Evolutionary conservation across 2,888 invertebrate genomes (phyloP).

Genomic region (Amaurobius ferox): DNA sequence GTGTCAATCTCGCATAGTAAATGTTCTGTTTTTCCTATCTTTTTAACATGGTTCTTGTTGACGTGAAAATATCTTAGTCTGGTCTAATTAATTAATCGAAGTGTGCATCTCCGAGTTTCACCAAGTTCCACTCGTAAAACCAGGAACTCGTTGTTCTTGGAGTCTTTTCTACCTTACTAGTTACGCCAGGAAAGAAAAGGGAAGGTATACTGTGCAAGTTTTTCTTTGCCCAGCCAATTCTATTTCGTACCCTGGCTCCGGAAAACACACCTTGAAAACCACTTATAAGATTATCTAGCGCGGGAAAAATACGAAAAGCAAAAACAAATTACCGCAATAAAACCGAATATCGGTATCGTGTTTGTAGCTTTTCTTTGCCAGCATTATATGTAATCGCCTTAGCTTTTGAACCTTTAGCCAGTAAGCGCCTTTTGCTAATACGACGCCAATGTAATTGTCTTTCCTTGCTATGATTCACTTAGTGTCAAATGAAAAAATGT

Average conservation of each 20-base stretch:
- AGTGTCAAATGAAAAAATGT: slow-evolving; percentile 51
- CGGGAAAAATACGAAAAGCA: slow-evolving; percentile 52
- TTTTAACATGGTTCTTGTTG: background rate
- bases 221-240: slow-evolving; percentile 56
- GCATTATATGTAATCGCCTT: slow-evolving; percentile 65
- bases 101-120: background rate
- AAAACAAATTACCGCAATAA: slow-evolving; percentile 67
- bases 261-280: slow-evolving; percentile 68
- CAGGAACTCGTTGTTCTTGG: slow-evolving; percentile 27
- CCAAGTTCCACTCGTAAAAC: slow-evolving; percentile 53
- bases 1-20: too few species aligned
- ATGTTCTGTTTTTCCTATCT: background rate
- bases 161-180: slow-evolving; percentile 37
- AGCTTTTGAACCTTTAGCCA: slow-evolving; percentile 60
- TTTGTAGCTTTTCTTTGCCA: slow-evolving; percentile 51
- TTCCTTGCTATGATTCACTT: slow-evolving; percentile 25
- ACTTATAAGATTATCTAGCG: slow-evolving; percentile 69
- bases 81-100: slow-evolving; percentile 2
- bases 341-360: slow-evolving; percentile 61
- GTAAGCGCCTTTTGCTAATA: slow-evolving; percentile 55
- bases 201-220: slow-evolving; percentile 32
- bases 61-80: background rate
- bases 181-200: slow-evolving; percentile 36
- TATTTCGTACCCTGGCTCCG: slow-evolving; percentile 51
- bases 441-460: slow-evolving; percentile 42